Base-by-base conservation (phyloP, 2,113 vertebrate genomes). In the Fulmarus glacialis region DNA sequence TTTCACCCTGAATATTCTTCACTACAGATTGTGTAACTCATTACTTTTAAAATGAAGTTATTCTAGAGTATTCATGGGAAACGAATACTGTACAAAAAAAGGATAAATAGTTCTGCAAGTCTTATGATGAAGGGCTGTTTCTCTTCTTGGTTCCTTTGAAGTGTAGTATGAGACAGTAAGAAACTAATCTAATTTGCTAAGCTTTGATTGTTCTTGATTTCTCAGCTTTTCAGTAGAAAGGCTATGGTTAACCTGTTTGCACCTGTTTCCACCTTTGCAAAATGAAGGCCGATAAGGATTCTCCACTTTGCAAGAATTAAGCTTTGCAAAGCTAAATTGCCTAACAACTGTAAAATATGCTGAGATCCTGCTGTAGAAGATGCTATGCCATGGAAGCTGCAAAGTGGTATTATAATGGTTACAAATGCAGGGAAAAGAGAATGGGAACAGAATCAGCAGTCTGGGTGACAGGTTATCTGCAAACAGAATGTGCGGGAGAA, bases 111-210 rank as follows among this genome's bases (percentile, higher is more conserved):
- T 34, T 77, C 48, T 27, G 38, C 5, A 6, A 72, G 36, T 43
- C 42, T 66, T 48, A 56, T 22, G 1, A 43, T 10, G 21, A 78
- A 64, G 22, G 20, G 7, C 32, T 43, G 20, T 75, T 66, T 77
- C 19, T 79, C 56, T 58, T 59, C 43, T 52, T 55, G 15, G 22
- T 32, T 83, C 26, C 26, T 78, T 53, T 82, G 42, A 42, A 90
- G 40, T n/a, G 19, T 45, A 42, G 32, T 81, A 27, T 23, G 19
- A 62, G 18, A 60, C 43, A 0, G 0, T 63, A 70, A 66, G 45
- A 87, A 84, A 56, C 64, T 30, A 23, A 52, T 73, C 19, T 59
- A 13, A 75, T 77, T 77, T 85, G 22, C 55, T 70, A 30, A 4
- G 0, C 24, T 85, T 82, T 74, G 29, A 20, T 90, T 83, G 18